Conservation (phyloP, 2,113 vertebrate genomes). For the Salminus brasiliensis region DNA sequence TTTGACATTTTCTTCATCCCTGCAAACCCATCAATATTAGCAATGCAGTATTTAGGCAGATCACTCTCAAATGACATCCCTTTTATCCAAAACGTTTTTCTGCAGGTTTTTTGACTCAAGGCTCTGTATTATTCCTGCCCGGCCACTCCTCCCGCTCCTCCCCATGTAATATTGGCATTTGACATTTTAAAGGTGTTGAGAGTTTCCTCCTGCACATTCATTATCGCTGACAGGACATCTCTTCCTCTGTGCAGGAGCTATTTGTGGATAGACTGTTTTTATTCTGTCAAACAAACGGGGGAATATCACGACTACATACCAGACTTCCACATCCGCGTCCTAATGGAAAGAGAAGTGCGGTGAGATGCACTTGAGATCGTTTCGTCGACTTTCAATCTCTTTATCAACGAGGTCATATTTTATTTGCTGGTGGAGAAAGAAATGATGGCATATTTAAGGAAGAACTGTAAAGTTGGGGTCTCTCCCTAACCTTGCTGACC, state of each 20-base stretch:
- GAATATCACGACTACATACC: slow-evolving; percentile 5
- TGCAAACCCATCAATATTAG: background rate
- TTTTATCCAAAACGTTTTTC: background rate
- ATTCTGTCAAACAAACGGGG: slow-evolving; percentile 41
- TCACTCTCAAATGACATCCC: background rate
- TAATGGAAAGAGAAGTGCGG: background rate
- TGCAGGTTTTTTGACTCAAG: background rate
- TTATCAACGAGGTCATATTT: background rate
- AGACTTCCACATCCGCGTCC: background rate
- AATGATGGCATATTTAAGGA: background rate
- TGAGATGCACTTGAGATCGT: slow-evolving; percentile 6
- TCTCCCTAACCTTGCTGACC: background rate
- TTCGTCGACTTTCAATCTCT: background rate
- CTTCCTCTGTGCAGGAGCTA: slow-evolving; percentile 31
- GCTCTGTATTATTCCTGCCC: background rate
- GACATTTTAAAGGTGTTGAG: slow-evolving; percentile 49
- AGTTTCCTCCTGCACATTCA: slow-evolving; percentile 40
- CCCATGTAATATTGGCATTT: slow-evolving; percentile 39
- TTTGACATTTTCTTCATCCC: background rate
- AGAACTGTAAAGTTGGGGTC: no score
- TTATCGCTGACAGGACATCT: slow-evolving; percentile 41
- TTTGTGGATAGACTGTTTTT: slow-evolving; percentile 41
- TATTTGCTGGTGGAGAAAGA: background rate
- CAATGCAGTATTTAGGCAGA: background rate
- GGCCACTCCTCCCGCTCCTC: background rate